These are phyloP conservation scores for Rhizomys pruinosus DNA, from an alignment of 2,113 vertebrate species.

Conservation along the genomic window DNA sequence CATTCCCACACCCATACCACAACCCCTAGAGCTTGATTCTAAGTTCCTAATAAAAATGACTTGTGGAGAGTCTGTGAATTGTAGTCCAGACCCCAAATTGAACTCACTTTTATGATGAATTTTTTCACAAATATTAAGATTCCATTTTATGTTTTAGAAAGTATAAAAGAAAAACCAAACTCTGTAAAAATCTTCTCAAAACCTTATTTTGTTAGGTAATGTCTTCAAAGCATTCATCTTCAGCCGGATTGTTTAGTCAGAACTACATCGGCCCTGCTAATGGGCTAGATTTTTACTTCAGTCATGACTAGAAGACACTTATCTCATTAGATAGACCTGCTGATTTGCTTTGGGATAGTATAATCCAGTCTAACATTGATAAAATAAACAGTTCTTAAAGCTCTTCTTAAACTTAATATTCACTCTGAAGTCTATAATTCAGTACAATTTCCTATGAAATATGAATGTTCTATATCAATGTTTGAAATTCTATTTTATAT, in stretches of 20 bases:
- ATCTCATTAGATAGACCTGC: conserved; percentile 18
- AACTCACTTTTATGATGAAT: conserved; percentile 49
- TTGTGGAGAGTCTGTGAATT: neutral
- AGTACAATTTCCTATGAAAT: conserved; percentile 31
- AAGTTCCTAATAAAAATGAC: neutral
- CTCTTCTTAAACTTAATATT: conserved; percentile 48
- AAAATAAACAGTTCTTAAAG: conserved; percentile 44
- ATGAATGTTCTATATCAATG: neutral
- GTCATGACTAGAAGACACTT: neutral
- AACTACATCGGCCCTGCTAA: neutral
- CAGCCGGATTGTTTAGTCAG: conserved; percentile 2
- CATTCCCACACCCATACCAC: too few relatives aligned
- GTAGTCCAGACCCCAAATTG: neutral
- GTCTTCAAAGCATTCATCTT: conserved; percentile 46
- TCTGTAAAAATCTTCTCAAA: conserved; percentile 2
- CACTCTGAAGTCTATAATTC: neutral
- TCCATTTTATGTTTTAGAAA: conserved; percentile 28
- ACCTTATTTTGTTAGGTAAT: neutral
- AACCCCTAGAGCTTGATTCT: neutral
- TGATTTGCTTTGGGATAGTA: conserved; percentile 55
- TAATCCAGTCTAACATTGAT: conserved; percentile 45
- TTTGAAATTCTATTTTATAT: conserved; percentile 42
- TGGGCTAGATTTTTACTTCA: conserved; percentile 18
- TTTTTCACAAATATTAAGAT: neutral
- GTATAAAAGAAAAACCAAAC: neutral